phyloP scores from a whole-genome alignment of 2,797 vertebrate species.

The Mormyrops attenuatus region DNA sequence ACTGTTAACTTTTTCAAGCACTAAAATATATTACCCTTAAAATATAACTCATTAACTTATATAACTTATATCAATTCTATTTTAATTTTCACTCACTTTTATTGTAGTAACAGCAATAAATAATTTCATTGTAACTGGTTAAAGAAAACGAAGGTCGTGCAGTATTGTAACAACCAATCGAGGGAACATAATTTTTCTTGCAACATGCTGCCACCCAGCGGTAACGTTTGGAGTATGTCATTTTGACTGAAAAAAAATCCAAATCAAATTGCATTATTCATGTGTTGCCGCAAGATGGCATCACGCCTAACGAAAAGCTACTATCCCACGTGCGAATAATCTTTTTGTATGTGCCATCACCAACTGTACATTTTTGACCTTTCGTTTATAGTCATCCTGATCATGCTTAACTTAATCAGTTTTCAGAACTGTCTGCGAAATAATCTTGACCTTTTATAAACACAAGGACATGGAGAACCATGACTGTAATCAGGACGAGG shows the following conservation, averaged over 20 bases:
- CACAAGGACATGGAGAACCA: neutral
- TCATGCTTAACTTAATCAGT: neutral
- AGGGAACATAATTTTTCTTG: neutral
- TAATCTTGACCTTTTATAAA: neutral
- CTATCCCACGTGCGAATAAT: neutral
- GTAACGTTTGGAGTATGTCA: neutral
- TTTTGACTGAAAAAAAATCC: neutral
- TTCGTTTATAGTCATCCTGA: neutral
- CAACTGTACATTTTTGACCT: neutral
- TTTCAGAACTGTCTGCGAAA: neutral
- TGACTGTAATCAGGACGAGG: neutral
- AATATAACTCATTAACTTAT: neutral
- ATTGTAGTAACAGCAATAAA: neutral
- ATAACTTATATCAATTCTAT: neutral
- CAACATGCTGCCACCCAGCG: neutral
- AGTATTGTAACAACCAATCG: neutral
- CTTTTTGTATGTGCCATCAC: neutral
- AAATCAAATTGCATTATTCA: neutral
- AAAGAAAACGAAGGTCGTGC: neutral
- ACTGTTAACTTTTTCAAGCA: neutral
- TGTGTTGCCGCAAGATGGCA: neutral
- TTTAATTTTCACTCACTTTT: neutral
- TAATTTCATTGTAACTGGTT: neutral
- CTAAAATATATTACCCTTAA: constrained; percentile 5
- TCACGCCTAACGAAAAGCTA: neutral